Evolutionary conservation across 37 sponge, comb jelly and placozoan species (phyloP).

Genomic region (Corticium candelabrum): DNA sequence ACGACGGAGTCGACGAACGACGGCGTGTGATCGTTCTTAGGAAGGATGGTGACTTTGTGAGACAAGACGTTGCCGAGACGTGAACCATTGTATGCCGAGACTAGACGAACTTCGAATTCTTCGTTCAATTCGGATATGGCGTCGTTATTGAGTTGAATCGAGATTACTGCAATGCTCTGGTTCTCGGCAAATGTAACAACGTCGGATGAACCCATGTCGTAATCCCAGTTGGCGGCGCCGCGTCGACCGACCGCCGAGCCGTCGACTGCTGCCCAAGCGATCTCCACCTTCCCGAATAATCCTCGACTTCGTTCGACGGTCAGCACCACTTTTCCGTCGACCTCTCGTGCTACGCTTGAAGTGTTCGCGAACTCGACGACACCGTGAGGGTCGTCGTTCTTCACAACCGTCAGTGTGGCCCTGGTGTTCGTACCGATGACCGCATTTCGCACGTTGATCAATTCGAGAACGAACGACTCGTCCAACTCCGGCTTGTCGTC

Average conservation of each 20-base stretch:
- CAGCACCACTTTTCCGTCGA: neutral
- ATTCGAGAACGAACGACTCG: neutral
- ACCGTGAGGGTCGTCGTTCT: slow-evolving; percentile 9
- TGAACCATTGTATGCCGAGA: neutral
- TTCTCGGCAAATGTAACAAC: neutral
- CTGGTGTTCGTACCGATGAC: neutral
- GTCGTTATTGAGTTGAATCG: neutral
- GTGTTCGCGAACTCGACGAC: neutral
- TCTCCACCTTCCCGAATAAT: neutral
- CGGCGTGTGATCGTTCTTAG: slow-evolving; percentile 2
- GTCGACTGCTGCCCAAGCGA: neutral
- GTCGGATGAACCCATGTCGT: neutral
- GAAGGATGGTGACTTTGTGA: neutral
- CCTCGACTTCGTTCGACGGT: slow-evolving; percentile 2
- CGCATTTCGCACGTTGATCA: neutral
- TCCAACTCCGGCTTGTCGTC: slow-evolving; percentile 2
- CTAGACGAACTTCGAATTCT: neutral
- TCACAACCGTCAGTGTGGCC: neutral
- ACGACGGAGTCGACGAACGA: neutral
- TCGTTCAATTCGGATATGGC: neutral
- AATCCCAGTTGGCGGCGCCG: neutral
- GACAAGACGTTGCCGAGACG: neutral
- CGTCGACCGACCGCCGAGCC: neutral
- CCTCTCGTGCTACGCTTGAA: neutral
- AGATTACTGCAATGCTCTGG: neutral